A percentile compares a stretch with the other conserved stretches of the same genome.
phyloP scores from a whole-genome alignment of 2,113 vertebrate genomes.

The Pyxicephalus adspersus region DNA sequence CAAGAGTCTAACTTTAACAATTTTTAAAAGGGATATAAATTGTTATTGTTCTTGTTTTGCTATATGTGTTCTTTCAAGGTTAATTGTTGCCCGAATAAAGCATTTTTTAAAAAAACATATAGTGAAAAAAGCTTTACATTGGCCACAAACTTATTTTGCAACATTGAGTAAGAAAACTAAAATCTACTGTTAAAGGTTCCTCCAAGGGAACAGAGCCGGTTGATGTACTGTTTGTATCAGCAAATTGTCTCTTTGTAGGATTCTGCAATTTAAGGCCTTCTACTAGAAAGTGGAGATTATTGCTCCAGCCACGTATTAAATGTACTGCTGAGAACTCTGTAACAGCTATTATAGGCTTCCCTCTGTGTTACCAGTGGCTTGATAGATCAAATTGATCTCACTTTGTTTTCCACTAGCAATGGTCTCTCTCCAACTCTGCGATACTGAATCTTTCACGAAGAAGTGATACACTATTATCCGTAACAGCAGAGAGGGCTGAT shows the following conservation, averaged over 20 bases:
- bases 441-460: constrained; percentile 30
- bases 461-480: constrained; percentile 46
- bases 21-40: too few relatives aligned
- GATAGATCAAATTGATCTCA: constrained; percentile 55
- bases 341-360: constrained; percentile 49
- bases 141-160: too few relatives aligned
- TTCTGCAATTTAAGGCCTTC: constrained; percentile 30
- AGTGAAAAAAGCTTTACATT: too few relatives aligned
- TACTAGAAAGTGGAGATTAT: constrained; percentile 40
- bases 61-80: too few relatives aligned
- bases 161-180: background rate
- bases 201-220: constrained; percentile 17
- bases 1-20: too few relatives aligned
- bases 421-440: constrained; percentile 23
- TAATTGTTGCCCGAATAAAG: too few relatives aligned
- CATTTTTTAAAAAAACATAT: too few relatives aligned
- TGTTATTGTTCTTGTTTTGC: too few relatives aligned
- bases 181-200: background rate
- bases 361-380: constrained; percentile 35
- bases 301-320: constrained; percentile 40
- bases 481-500: constrained; percentile 24
- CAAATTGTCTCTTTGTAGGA: constrained; percentile 48
- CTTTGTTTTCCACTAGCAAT: constrained; percentile 36
- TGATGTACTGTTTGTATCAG: constrained; percentile 43
- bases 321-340: constrained; percentile 37